Conservation (phyloP, 2,888 invertebrate species). For the Ophioninae sp. region DNA sequence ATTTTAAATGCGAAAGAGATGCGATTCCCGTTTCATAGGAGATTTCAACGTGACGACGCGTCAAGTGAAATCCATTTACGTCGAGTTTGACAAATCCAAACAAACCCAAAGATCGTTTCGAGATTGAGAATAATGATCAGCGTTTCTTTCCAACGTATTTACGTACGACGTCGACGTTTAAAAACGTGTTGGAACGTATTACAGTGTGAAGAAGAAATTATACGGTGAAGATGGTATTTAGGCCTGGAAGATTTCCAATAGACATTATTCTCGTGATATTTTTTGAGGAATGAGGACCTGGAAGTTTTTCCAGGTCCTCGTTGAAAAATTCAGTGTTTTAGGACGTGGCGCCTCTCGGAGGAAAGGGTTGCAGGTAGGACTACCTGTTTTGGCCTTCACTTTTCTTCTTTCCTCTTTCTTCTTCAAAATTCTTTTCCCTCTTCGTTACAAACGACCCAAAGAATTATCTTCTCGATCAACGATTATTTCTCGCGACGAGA, state of each 20-base stretch:
- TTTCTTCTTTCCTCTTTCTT: constrained; percentile 19
- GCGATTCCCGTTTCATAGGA: neutral
- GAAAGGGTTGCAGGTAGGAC: neutral
- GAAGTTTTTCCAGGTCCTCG: neutral
- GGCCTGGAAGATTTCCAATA: neutral
- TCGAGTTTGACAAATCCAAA: neutral
- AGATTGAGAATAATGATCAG: neutral
- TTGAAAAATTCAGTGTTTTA: neutral
- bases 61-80: neutral
- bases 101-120: neutral
- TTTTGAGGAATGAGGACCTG: neutral
- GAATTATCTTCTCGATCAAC: constrained; percentile 4
- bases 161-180: neutral
- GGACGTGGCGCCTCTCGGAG: constrained; percentile 18
- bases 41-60: neutral
- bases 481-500: neutral
- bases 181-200: neutral
- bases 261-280: neutral
- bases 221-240: neutral
- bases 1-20: neutral
- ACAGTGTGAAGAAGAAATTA: neutral
- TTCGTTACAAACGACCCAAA: constrained; percentile 1
- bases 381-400: constrained; percentile 14
- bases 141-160: neutral
- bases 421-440: constrained; percentile 20